These are phyloP conservation scores for Pygmarrhopalites habei DNA, from an alignment of 1,140 invertebrate species.

Conservation along the genomic window DNA sequence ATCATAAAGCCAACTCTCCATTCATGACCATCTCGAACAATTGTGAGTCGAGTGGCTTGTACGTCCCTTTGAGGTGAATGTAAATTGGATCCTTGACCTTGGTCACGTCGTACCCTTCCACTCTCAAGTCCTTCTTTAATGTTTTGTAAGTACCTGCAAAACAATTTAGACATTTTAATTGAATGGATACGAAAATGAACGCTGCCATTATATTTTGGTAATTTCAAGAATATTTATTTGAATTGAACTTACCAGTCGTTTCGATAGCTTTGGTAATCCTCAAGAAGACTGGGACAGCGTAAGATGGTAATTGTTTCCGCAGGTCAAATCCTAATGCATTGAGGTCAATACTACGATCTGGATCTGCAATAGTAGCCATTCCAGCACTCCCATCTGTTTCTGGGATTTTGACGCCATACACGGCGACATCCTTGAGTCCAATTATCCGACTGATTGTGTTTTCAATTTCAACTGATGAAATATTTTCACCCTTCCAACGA, in stretches of 20 bases:
- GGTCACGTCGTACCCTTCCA: conserved; percentile 77
- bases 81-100: conserved; percentile 69
- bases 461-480: conserved; percentile 95
- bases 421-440: conserved; percentile 77
- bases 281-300: conserved; percentile 82
- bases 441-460: conserved; percentile 77
- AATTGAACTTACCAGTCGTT: conserved; percentile 11
- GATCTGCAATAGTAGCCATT: conserved; percentile 88
- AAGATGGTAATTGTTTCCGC: conserved; percentile 64
- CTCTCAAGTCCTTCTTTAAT: conserved; percentile 81
- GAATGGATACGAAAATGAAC: no score
- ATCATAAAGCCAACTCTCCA: no score
- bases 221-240: neutral
- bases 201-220: neutral
- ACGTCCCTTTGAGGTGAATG: conserved; percentile 56
- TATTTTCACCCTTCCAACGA: conserved; percentile 58
- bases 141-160: conserved; percentile 79
- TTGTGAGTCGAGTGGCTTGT: conserved; percentile 55
- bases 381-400: conserved; percentile 55
- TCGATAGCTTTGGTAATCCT: conserved; percentile 45
- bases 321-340: conserved; percentile 55
- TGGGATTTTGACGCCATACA: conserved; percentile 66
- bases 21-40: conserved; percentile 48
- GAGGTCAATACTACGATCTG: conserved; percentile 59
- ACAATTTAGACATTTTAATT: no score